These are phyloP conservation scores for Sminthurides bifidus DNA, from an alignment of 1,140 invertebrate genomes.

Conservation along the genomic window DNA sequence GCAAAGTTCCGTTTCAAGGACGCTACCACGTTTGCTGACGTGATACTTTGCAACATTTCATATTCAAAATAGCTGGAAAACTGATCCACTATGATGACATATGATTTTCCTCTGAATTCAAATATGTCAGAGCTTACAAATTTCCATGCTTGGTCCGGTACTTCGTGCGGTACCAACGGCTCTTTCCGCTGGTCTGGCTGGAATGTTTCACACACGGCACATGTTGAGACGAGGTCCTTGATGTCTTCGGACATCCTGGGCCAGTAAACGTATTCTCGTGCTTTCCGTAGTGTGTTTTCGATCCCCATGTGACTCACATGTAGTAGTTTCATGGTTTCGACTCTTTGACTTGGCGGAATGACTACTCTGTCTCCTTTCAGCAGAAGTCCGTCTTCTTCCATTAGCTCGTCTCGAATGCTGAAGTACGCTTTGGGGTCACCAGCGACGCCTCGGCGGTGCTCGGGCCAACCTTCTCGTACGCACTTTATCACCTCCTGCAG, in stretches of 20 bases:
- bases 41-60: neutral
- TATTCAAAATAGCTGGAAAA: neutral
- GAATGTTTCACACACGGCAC: constrained; percentile 6
- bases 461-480: neutral
- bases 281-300: constrained; percentile 5
- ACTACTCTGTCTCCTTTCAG: constrained; percentile 1
- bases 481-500: neutral
- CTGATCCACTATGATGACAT: neutral
- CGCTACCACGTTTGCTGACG: neutral
- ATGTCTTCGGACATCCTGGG: constrained; percentile 9
- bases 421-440: neutral
- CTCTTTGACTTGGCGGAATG: neutral
- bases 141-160: constrained; percentile 7
- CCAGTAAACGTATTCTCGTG: constrained; percentile 9
- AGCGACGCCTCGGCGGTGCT: neutral
- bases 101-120: neutral
- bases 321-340: neutral
- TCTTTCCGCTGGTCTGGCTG: neutral
- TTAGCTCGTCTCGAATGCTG: neutral
- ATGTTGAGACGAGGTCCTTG: constrained; percentile 1
- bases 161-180: neutral
- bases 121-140: constrained; percentile 3
- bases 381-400: neutral
- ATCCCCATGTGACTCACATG: constrained; percentile 11
- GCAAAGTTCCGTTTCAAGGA: too few relatives aligned